Conservation (phyloP, 2,797 vertebrate species). For the Micrastur ruficollis region DNA sequence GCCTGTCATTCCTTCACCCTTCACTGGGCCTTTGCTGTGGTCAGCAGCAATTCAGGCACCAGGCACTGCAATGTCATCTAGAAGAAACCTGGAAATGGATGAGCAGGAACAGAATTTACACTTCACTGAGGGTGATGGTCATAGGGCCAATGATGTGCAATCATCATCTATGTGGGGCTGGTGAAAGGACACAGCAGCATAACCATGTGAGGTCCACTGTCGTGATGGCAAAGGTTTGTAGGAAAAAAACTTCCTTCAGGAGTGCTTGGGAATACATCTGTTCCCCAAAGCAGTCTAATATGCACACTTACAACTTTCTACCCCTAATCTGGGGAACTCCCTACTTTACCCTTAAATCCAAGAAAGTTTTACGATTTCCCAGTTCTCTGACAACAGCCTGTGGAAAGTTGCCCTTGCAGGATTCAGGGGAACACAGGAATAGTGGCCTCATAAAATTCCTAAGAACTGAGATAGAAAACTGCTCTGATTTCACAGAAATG, state of each 20-base stretch:
- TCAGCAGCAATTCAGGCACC: neutral
- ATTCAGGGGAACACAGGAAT: neutral
- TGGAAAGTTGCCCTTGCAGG: neutral
- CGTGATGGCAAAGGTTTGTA: neutral
- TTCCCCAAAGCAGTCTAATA: neutral
- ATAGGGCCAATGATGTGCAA: neutral
- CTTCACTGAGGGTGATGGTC: neutral
- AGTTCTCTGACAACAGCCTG: neutral
- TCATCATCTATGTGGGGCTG: neutral
- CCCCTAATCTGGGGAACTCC: neutral
- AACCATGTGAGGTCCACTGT: neutral
- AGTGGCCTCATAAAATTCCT: neutral
- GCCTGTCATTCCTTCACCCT: neutral
- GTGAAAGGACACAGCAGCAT: neutral
- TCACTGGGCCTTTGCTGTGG: neutral
- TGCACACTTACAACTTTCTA: neutral
- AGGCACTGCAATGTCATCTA: accelerated
- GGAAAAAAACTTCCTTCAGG: neutral
- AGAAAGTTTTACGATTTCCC: neutral
- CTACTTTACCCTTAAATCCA: neutral
- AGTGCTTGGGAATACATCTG: neutral
- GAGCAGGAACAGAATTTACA: neutral
- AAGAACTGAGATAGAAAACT: neutral
- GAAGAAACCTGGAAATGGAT: neutral
- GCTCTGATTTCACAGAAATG: neutral